A percentile compares a stretch with the other conserved stretches of the same genome.
Conservation (phyloP, 2,797 vertebrate genomes). For the Etheostoma nigrum region DNA sequence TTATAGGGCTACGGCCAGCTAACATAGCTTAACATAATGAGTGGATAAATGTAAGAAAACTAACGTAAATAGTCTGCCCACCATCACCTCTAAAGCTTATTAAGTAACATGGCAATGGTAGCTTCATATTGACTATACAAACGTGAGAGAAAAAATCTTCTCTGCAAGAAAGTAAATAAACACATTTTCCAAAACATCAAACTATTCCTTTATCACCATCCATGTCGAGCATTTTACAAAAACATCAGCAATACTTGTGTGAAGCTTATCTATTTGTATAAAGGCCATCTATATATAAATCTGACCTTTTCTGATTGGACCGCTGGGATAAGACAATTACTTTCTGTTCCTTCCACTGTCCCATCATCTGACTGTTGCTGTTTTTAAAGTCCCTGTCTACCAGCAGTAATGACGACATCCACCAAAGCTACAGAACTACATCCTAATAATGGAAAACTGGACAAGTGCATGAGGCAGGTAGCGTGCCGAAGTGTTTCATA, state of each 20-base stretch:
- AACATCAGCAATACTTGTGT: background rate
- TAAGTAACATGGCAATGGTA: background rate
- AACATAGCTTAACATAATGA: no score
- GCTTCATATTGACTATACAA: background rate
- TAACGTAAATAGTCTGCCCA: background rate
- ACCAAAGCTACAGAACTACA: background rate
- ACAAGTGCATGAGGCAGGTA: background rate
- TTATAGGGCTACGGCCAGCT: background rate
- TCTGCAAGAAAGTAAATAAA: background rate
- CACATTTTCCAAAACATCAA: background rate
- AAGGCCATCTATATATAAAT: slow-evolving; percentile 31
- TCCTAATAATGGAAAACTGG: slow-evolving; percentile 33
- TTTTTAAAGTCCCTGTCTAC: slow-evolving; percentile 43
- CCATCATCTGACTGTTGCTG: slow-evolving; percentile 37
- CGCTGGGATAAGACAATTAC: slow-evolving; percentile 38
- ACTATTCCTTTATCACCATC: background rate
- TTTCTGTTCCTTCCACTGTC: slow-evolving; percentile 35
- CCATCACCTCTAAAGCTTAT: background rate
- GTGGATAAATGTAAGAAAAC: no score
- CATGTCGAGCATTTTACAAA: slow-evolving; percentile 7
- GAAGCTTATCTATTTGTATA: slow-evolving; percentile 6
- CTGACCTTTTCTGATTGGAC: slow-evolving; percentile 30
- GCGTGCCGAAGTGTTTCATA: slow-evolving; percentile 30
- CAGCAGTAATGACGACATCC: slow-evolving; percentile 20
- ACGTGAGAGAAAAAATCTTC: background rate